phyloP scores from a whole-genome alignment of 1,140 invertebrate species.

The Hormaphis cornu region DNA sequence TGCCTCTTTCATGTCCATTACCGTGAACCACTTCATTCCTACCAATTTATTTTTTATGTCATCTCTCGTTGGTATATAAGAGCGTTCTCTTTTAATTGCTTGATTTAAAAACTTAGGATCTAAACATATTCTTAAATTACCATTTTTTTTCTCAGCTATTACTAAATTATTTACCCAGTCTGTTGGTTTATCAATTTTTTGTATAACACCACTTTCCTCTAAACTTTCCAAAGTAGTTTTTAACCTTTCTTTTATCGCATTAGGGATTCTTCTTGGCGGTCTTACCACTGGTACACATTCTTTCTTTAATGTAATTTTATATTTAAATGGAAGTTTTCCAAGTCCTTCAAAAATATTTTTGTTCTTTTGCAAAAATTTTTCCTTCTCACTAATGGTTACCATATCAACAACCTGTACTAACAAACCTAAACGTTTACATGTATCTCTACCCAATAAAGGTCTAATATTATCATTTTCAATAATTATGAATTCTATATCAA shows the following conservation, averaged over 20 bases:
- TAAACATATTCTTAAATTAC: conserved; percentile 40
- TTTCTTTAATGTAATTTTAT: conserved; percentile 29
- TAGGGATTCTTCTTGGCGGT: conserved; percentile 35
- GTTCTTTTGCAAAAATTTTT: neutral
- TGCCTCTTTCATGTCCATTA: conserved; percentile 32
- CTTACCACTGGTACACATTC: conserved; percentile 34
- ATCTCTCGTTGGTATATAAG: conserved; percentile 29
- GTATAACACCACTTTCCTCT: conserved; percentile 32
- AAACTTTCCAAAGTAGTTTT: conserved; percentile 36
- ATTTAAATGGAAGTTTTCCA: conserved; percentile 29
- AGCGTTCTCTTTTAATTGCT: conserved; percentile 24
- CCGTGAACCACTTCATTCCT: conserved; percentile 30
- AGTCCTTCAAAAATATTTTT: conserved; percentile 33
- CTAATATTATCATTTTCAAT: conserved; percentile 9
- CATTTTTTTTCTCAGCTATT: conserved; percentile 41
- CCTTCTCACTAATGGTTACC: neutral
- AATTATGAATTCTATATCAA: conserved; percentile 7
- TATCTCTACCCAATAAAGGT: conserved; percentile 24
- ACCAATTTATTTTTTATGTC: conserved; percentile 32
- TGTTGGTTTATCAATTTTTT: conserved; percentile 33
- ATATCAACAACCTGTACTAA: neutral
- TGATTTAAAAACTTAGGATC: conserved; percentile 40
- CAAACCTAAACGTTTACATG: conserved; percentile 21
- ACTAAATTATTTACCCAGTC: conserved; percentile 42
- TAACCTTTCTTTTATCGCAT: conserved; percentile 34